phyloP scores from a whole-genome alignment of 2,113 vertebrate species.

The Okapia johnstoni region DNA sequence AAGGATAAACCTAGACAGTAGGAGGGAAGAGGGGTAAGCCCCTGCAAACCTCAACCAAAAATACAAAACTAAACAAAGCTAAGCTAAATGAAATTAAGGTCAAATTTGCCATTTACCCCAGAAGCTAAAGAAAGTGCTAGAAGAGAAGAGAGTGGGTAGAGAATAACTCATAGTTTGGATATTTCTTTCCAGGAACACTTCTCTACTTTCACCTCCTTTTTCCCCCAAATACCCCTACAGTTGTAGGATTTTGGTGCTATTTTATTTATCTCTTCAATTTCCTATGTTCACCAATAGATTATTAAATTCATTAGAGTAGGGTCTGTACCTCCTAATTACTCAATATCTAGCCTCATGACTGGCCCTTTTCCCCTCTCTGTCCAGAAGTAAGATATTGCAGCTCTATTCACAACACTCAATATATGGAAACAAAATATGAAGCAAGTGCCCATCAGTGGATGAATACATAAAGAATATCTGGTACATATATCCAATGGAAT shows the following conservation, averaged over 20 bases:
- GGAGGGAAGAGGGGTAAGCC: neutral
- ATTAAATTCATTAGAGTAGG: neutral
- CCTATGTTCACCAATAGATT: neutral
- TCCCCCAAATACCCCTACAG: neutral
- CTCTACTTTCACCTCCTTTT: rapidly evolving
- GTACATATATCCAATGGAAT: neutral
- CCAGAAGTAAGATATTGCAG: neutral
- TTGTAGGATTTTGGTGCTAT: neutral
- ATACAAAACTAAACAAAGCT: neutral
- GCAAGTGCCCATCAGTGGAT: neutral
- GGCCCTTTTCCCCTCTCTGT: neutral
- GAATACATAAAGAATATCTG: neutral
- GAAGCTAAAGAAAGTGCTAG: neutral
- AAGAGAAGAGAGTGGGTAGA: neutral
- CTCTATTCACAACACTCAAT: neutral
- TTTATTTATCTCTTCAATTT: neutral
- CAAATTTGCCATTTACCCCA: neutral
- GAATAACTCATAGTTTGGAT: neutral
- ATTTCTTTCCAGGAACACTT: neutral
- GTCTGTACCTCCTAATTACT: neutral
- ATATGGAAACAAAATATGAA: neutral
- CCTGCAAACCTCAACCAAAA: neutral
- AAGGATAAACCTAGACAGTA: neutral
- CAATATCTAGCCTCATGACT: neutral
- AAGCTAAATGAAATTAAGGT: neutral